Conservation (phyloP, 2,888 invertebrate genomes). For the Chloroclystis v-ata region DNA sequence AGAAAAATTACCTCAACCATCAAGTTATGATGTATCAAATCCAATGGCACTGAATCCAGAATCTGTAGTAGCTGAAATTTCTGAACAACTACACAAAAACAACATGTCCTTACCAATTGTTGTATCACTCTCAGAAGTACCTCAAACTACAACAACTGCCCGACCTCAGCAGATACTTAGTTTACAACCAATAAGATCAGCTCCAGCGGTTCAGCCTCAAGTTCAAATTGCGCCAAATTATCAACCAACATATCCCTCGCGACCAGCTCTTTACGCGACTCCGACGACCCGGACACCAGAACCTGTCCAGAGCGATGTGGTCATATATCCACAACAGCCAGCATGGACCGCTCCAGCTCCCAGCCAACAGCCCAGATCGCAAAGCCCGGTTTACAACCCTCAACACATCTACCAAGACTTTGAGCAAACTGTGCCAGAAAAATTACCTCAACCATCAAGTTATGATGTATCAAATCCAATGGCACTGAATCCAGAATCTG, state of each 20-base stretch:
- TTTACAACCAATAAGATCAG: not conserved
- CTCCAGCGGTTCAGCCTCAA: not conserved
- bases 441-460: no score
- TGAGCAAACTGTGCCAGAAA: slow-evolving; percentile 1
- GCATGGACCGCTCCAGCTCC: not conserved
- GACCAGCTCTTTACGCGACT: not conserved
- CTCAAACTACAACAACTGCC: no score
- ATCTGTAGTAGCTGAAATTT: no score
- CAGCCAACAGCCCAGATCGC: not conserved
- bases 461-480: no score
- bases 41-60: no score
- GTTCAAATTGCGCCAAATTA: not conserved
- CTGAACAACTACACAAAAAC: no score
- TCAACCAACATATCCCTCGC: slow-evolving; percentile 1
- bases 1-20: not conserved
- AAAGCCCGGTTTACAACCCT: slow-evolving; percentile 11
- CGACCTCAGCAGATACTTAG: not conserved
- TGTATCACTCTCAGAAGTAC: no score
- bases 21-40: no score
- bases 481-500: no score
- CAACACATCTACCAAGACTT: slow-evolving; percentile 1
- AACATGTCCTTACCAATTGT: no score
- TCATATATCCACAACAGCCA: not conserved
- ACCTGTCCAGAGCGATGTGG: not conserved
- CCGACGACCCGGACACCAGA: not conserved